These are phyloP conservation scores for Celastrina argiolus DNA, from an alignment of 2,888 invertebrate genomes.

Conservation along the genomic window DNA sequence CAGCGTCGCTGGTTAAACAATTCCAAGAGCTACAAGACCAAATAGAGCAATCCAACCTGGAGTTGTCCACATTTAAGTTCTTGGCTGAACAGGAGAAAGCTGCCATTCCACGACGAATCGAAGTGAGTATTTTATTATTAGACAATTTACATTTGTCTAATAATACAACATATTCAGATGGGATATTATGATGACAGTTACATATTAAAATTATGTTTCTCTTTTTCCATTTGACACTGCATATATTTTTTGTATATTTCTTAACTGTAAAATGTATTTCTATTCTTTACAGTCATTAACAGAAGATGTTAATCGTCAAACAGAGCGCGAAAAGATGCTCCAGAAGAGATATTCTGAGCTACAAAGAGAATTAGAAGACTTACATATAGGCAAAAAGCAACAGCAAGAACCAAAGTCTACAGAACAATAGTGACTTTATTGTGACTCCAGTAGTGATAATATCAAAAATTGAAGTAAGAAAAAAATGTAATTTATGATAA, in stretches of 20 bases:
- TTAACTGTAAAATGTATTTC: background rate
- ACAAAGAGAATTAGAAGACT: constrained; percentile 78
- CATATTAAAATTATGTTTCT: background rate
- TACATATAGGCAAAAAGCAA: constrained; percentile 51
- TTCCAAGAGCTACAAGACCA: constrained; percentile 92
- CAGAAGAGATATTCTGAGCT: constrained; percentile 90
- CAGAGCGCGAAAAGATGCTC: constrained; percentile 91
- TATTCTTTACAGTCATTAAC: constrained; percentile 82
- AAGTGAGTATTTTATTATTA: constrained; percentile 80
- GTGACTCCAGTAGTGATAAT: background rate
- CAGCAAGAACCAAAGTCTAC: constrained; percentile 26
- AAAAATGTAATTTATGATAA: too few relatives aligned
- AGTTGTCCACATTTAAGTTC: constrained; percentile 93
- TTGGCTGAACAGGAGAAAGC: constrained; percentile 92
- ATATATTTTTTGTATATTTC: background rate
- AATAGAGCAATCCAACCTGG: constrained; percentile 92
- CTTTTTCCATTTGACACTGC: background rate
- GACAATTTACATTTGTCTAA: too few relatives aligned
- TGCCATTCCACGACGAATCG: constrained; percentile 93
- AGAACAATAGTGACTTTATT: constrained; percentile 18
- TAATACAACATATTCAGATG: too few relatives aligned
- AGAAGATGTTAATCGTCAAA: constrained; percentile 95
- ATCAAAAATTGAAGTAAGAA: background rate
- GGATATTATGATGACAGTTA: too few relatives aligned
- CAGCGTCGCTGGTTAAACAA: constrained; percentile 92